phyloP scores from a whole-genome alignment of 1,140 invertebrate species.

The Aphelinus atriplicis region DNA sequence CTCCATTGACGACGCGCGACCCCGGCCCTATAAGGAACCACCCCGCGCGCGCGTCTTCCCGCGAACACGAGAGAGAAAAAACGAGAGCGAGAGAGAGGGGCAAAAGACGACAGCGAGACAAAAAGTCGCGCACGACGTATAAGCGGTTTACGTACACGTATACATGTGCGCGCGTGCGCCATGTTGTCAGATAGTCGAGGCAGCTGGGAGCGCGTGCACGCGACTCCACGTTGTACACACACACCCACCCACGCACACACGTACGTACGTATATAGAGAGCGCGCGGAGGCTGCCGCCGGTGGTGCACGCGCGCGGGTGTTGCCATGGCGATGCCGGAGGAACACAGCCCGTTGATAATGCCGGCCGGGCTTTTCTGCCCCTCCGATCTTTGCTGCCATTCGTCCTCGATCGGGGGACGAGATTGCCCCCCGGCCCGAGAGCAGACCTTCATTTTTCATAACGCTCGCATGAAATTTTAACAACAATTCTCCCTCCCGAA shows the following conservation, averaged over 20 bases:
- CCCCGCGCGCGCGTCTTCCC: no score
- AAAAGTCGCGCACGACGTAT: constrained; percentile 19
- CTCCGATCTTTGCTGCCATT: no score
- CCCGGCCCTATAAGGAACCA: no score
- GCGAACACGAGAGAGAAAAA: no score
- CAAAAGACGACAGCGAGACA: background rate
- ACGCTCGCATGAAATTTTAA: no score
- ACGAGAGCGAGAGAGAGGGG: no score
- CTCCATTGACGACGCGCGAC: no score
- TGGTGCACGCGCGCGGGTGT: constrained; percentile 59
- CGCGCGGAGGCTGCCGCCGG: constrained; percentile 42
- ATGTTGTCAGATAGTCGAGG: constrained; percentile 51
- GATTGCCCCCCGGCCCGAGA: background rate
- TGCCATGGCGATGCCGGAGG: constrained; percentile 62
- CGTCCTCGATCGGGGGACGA: no score
- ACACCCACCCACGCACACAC: no score
- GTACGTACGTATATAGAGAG: constrained; percentile 37
- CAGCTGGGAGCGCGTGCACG: constrained; percentile 50
- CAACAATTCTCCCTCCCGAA: no score
- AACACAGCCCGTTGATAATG: constrained; percentile 60
- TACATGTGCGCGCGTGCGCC: constrained; percentile 50
- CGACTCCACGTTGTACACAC: constrained; percentile 37
- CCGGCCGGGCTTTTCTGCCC: constrained; percentile 40
- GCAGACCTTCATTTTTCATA: no score
- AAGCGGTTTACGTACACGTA: constrained; percentile 43